Conservation (phyloP, 30 jellyfish, hydroid and myxozoan genomes). For the Aurelia aurita complex sp. Pacific region DNA sequence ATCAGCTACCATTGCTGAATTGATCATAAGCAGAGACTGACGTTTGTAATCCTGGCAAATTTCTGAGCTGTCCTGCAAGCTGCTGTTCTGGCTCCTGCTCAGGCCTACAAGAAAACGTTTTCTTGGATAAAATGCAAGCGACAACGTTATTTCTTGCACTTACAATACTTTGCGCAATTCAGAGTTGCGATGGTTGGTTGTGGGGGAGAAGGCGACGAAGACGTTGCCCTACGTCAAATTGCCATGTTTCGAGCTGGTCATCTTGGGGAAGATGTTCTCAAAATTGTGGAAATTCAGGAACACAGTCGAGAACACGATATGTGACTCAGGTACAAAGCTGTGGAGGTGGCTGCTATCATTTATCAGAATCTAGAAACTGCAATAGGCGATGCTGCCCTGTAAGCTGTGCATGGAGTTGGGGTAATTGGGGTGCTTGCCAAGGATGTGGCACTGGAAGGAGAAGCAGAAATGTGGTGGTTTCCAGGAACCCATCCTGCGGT, state of each 20-base stretch:
- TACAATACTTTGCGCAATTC: neutral
- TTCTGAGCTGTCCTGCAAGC: too few species aligned
- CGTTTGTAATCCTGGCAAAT: too few species aligned
- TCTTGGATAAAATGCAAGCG: neutral
- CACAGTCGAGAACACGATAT: constrained; percentile 27
- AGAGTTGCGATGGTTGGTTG: constrained; percentile 33
- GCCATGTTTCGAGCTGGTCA: constrained; percentile 51
- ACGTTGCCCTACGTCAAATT: constrained; percentile 45
- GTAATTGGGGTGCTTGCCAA: constrained; percentile 79
- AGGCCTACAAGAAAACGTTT: too few species aligned
- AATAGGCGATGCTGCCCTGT: constrained; percentile 81
- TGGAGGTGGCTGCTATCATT: constrained; percentile 65
- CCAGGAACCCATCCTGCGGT: constrained; percentile 58
- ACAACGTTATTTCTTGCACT: neutral
- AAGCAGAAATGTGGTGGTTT: constrained; percentile 37
- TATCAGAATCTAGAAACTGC: constrained; percentile 51
- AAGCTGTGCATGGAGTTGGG: constrained; percentile 65
- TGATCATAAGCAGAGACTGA: too few species aligned
- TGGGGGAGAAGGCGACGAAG: constrained; percentile 26
- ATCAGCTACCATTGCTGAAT: too few species aligned
- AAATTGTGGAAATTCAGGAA: constrained; percentile 55
- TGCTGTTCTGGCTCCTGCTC: too few species aligned
- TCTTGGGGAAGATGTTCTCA: constrained; percentile 37
- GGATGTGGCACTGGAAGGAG: constrained; percentile 83
- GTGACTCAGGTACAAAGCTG: constrained; percentile 46